These are phyloP conservation scores for Scolopax mira DNA, from an alignment of 2,113 vertebrate species.

Conservation along the genomic window DNA sequence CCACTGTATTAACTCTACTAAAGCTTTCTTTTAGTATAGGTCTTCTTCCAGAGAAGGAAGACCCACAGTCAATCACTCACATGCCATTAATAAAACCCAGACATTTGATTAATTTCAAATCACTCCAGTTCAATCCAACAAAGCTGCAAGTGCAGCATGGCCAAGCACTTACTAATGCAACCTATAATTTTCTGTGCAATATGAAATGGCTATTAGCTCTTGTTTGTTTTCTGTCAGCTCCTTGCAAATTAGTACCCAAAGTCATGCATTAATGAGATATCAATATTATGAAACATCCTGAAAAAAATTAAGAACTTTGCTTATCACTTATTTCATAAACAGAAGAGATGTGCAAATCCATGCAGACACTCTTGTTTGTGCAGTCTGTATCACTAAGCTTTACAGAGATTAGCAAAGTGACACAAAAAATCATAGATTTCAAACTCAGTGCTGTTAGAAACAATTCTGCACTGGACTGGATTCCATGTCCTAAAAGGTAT, in stretches of 20 bases:
- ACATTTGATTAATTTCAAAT: neutral
- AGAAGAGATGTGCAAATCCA: neutral
- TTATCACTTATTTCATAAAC: neutral
- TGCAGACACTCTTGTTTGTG: neutral
- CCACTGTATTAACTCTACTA: neutral
- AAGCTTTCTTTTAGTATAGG: neutral
- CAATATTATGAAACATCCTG: neutral
- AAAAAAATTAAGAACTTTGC: neutral
- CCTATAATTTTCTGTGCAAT: slow-evolving; percentile 1
- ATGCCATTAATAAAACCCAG: neutral
- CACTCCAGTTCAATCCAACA: neutral
- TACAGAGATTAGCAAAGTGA: neutral
- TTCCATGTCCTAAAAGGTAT: neutral
- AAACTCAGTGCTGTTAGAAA: neutral
- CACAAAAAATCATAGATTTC: neutral
- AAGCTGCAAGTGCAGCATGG: neutral
- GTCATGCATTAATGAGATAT: neutral
- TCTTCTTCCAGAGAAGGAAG: neutral
- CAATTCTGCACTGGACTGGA: neutral
- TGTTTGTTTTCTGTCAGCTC: slow-evolving; percentile 7
- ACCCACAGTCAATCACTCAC: neutral
- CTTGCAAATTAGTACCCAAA: neutral
- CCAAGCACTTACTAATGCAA: neutral
- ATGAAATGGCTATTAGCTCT: neutral
- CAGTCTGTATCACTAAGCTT: neutral